Base-by-base conservation (phyloP, 2,888 invertebrate species). In the Fragum sueziense region DNA sequence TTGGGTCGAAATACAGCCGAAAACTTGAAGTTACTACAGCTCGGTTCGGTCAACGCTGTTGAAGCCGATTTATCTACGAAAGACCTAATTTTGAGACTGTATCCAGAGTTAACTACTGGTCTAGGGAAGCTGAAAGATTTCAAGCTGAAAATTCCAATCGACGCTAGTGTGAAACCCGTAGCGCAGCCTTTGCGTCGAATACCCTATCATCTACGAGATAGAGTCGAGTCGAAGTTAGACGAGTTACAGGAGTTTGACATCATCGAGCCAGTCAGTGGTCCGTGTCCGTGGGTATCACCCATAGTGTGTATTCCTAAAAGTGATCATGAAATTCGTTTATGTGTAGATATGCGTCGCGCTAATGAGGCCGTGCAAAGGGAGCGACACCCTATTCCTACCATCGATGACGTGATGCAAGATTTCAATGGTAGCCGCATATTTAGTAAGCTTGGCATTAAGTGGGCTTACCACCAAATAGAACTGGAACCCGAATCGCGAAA, bases 71-170 rank as follows among this genome's bases (percentile, higher is more conserved):
- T 62, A n/a, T 34, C 62, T 34, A 62, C 4, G 2, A 37, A 37
- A 34, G 62, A 37, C 6, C 33, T n/a, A n/a, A 62, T 62, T 9
- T 62, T 62, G 20, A 6, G 22, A 33, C 29, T 65, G 52, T 65
- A 52, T 65, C 59, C 71, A 29, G 59, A 73, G 14, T 11, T 54
- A 0, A 74, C 74, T 33, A 57, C 2, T 20, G 80, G 82, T 25
- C 22, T 78, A 20, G 86, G 76, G 1, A 84, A 74, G 52, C 59
- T 76, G n/a, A 76, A 76, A 34, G 51, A 73, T 22, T 80, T 73
- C 47, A 61, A 80, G 54, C 27, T 84, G 0, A 47, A 78, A 27
- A 77, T 81, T 47, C 76, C 74, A 6, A 73, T 81, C 14, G 71
- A 71, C 41, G 7, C 31, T 27, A 41, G 4, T 27, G 47, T 61